phyloP scores from a whole-genome alignment of 2,888 invertebrate genomes.

The Eupithecia centaureata region DNA sequence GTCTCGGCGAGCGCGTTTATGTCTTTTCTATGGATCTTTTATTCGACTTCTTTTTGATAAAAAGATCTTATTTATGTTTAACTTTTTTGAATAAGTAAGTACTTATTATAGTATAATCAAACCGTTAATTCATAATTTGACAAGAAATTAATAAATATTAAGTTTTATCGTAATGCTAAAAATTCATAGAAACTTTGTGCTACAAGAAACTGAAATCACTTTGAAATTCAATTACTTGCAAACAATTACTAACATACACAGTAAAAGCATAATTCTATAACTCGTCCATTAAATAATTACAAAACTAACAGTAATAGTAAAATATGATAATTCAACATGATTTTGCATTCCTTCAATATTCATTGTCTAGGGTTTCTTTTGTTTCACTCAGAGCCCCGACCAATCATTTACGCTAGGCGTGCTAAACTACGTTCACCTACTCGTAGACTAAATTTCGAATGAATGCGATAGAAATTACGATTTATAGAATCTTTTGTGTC shows the following conservation, averaged over 20 bases:
- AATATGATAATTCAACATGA: neutral
- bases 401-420: constrained; percentile 7
- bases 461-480: neutral
- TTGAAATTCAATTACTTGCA: neutral
- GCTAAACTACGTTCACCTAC: neutral
- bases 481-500: neutral
- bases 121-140: no score
- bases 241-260: no score
- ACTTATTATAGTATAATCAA: no score
- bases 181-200: neutral
- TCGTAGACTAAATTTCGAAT: neutral
- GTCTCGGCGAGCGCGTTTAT: constrained; percentile 4
- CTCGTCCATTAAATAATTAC: neutral
- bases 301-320: neutral
- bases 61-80: neutral
- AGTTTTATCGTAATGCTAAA: neutral
- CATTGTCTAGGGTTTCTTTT: neutral
- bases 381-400: neutral
- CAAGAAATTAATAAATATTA: neutral
- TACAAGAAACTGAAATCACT: neutral
- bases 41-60: neutral
- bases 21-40: neutral
- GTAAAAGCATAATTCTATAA: neutral
- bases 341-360: neutral
- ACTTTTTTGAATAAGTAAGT: neutral